Base-by-base conservation (phyloP, 2,113 vertebrate species). In the Poecile atricapillus region DNA sequence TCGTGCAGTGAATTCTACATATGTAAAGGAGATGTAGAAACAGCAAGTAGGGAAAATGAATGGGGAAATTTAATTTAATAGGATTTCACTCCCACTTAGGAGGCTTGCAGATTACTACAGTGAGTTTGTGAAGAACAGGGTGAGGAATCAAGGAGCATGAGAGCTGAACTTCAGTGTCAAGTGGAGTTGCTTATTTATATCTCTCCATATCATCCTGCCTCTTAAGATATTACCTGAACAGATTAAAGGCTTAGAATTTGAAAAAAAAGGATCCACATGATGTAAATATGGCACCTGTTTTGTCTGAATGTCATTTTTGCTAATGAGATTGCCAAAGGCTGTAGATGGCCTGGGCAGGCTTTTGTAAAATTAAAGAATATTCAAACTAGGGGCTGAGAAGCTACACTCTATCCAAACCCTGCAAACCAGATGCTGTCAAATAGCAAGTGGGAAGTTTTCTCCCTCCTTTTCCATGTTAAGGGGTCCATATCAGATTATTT, bases 401-500 rank as follows among this genome's bases (percentile, higher is more conserved):
- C 16, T 46, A 58, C 18, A 12, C 1, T 87, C 15, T 35, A 46
- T 49, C 15, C 37, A 77, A 77, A 37, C 21, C 43, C 27, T 71
- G 53, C 16, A 83, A 76, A 90, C 22, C 11, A 80, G 21, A 16
- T 35, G 20, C 39, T 86, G 25, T 65, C 30, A 62, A 74, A 82
- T 90, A 87, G 49, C 39, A 83, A 65, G 62, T 55, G 25, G 65
- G 79, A 94, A 77, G 7, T 19, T 92, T 87, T 63, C 39, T 83
- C 56, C 46, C 12, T 65, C 24, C 31, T n/a, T 76, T 89, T 92
- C 43, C 35, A 28, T 59, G 46, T 90, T 68, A 82, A 68, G n/a
- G 90, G 55, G n/a, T 63, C 73, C 41, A 39, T 55, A 44, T 37
- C 28, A 77, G 83, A 89, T 94, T 82, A 91, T 84, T 84, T 71